Evolutionary conservation across 2,113 vertebrate species (phyloP), one percentile per base, ranked within the genome.

Genomic region (Dromiciops gliroides): DNA sequence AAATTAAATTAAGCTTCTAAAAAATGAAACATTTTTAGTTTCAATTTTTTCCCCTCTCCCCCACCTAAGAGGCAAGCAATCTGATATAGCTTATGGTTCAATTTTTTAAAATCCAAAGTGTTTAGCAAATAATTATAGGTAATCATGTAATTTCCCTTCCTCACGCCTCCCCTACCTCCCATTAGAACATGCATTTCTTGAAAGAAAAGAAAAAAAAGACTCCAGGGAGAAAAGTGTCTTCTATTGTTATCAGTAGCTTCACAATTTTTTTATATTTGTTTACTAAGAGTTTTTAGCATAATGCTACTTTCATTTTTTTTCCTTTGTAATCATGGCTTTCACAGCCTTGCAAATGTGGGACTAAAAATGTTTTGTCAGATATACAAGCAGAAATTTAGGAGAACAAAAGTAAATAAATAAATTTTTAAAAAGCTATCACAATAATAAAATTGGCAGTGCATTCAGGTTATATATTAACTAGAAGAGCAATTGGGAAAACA

Each of bases 241-340:
- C 37, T 7, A 5, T 23, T 44, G 44, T 83, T 31, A 67, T 67
- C 19, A 44, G 16, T 44, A 23, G 37, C n/a, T 44, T 83, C n/a
- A 83, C n/a, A 44, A 23, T 23, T n/a, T 44, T 83, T 19, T 44
- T 83, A 44, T 22, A 83, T 83, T 44, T 83, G 6, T 83, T 83
- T 44, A 12, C 60, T 75, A 75, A 75, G 37, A 44, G n/a, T 44
- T 44, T 83, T 83, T 83, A 44, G 19, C 7, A 44, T 23, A 83
- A 83, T 83, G n/a, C 23, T 8, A 83, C 19, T 44, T 83, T 44
- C 5, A 16, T 75, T 8, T 83, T 52, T 93, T 94, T 93, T 16
- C 89, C 53, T 94, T 91, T 95, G 28, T 94, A 19, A 95, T 95
- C 48, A 90, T 90, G 23, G 67, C 19, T 83, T 53, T 95, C 19